These are phyloP conservation scores for Harpalus rubripes DNA, from an alignment of 2,888 invertebrate species.

Conservation along the genomic window DNA sequence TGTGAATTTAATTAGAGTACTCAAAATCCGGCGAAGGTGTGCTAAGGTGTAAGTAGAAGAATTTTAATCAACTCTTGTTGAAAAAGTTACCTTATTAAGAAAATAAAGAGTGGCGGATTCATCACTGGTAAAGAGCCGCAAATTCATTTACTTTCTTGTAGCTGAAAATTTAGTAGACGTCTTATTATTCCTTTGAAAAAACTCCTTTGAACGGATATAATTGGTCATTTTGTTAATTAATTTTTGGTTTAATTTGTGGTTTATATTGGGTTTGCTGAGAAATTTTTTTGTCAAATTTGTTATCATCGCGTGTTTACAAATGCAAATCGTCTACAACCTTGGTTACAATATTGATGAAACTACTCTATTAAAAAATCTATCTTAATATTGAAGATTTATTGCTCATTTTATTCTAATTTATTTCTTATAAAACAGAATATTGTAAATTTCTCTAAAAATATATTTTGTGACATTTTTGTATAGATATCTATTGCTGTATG, in stretches of 20 bases:
- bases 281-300: constrained; percentile 15
- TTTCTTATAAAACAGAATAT: neutral
- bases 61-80: constrained; percentile 39
- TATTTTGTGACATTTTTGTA: neutral
- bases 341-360: constrained; percentile 21
- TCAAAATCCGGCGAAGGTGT: constrained; percentile 20
- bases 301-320: constrained; percentile 43
- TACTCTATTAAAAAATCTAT: neutral
- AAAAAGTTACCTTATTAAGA: constrained; percentile 54
- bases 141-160: constrained; percentile 25
- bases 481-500: neutral
- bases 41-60: constrained; percentile 19
- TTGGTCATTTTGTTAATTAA: constrained; percentile 39
- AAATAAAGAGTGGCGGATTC: constrained; percentile 28
- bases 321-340: constrained; percentile 35
- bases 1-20: constrained; percentile 34
- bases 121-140: constrained; percentile 13
- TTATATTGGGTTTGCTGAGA: neutral
- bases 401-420: neutral
- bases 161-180: constrained; percentile 39
- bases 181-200: constrained; percentile 40
- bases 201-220: neutral
- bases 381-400: neutral
- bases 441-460: no score
- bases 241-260: constrained; percentile 13